Conservation (phyloP, 2,797 vertebrate species). For the Cichlasoma orientale region DNA sequence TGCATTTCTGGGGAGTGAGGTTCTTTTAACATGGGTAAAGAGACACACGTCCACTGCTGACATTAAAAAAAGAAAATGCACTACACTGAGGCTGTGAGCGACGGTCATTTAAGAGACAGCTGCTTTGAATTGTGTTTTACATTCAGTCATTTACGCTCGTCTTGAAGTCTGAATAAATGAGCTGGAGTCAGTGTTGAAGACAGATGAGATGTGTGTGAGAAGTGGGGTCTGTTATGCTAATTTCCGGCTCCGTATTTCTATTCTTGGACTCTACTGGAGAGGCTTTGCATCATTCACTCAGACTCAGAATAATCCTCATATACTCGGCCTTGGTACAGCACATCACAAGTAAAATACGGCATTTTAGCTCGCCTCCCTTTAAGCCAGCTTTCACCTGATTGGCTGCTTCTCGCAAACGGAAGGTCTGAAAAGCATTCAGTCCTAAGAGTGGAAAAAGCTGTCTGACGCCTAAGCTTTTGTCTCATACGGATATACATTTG, state of each 20-base stretch:
- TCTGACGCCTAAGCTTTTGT: neutral
- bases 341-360: neutral
- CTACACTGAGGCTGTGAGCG: conserved; percentile 24
- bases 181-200: conserved; percentile 7
- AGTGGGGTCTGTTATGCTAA: neutral
- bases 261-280: neutral
- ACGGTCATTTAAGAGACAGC: conserved; percentile 29
- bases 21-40: conserved; percentile 30
- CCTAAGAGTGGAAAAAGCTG: neutral
- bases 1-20: neutral
- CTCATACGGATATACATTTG: neutral
- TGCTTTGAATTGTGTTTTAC: conserved; percentile 22
- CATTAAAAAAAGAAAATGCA: conserved; percentile 50
- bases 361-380: neutral
- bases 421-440: neutral
- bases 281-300: neutral
- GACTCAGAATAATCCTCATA: neutral
- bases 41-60: conserved; percentile 46
- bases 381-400: neutral
- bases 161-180: conserved; percentile 23
- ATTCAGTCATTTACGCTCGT: conserved; percentile 16
- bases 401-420: neutral
- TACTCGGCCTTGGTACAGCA: neutral
- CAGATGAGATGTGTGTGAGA: neutral
- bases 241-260: neutral